Evolutionary conservation across 2,797 vertebrate genomes (phyloP).

Genomic region (Sebastes oblongus): DNA sequence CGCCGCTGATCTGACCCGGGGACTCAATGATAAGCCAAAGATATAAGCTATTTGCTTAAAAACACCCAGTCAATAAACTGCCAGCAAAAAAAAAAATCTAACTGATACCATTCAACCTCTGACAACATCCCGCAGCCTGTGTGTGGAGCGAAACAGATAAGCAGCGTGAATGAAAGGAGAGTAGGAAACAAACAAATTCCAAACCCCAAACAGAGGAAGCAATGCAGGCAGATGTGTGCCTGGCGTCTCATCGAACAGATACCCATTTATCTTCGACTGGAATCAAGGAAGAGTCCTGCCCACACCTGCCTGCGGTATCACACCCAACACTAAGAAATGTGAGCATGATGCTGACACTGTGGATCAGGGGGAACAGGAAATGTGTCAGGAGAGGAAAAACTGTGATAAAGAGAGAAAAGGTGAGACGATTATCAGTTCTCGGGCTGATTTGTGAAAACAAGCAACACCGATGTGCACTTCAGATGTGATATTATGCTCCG

Average conservation of each 20-base stretch:
- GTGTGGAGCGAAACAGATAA: conserved; percentile 58
- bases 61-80: conserved; percentile 50
- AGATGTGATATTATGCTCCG: conserved; percentile 35
- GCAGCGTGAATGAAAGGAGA: conserved; percentile 62
- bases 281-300: conserved; percentile 68
- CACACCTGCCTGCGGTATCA: conserved; percentile 65
- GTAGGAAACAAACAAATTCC: conserved; percentile 70
- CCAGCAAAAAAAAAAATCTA: conserved; percentile 34
- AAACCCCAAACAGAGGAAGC: conserved; percentile 59
- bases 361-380: conserved; percentile 55
- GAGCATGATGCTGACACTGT: conserved; percentile 26
- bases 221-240: conserved; percentile 49
- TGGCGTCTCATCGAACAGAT: conserved; percentile 64
- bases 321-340: conserved; percentile 46
- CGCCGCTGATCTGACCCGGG: conserved; percentile 4
- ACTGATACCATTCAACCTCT: conserved; percentile 43
- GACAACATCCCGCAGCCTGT: conserved; percentile 41
- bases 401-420: conserved; percentile 44
- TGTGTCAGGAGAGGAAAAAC: conserved; percentile 55
- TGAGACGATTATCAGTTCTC: conserved; percentile 42
- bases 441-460: conserved; percentile 52
- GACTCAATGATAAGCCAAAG: conserved; percentile 24
- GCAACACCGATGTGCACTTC: conserved; percentile 35
- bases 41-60: conserved; percentile 46
- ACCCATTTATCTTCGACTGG: conserved; percentile 69